These are phyloP conservation scores for Bombus balteatus DNA, from an alignment of 1,140 invertebrate genomes.

Conservation along the genomic window DNA sequence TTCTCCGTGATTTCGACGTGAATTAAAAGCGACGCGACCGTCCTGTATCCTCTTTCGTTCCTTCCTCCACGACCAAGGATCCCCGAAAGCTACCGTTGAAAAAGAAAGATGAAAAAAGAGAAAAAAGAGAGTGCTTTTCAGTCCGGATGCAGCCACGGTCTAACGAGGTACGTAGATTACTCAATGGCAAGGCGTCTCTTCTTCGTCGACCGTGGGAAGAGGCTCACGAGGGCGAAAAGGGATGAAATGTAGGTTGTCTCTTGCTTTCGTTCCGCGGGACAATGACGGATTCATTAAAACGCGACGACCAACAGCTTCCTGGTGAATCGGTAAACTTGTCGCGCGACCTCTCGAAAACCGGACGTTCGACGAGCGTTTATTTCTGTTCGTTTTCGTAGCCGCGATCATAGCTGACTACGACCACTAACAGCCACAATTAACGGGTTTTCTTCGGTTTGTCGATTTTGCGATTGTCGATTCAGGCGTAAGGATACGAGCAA, in stretches of 20 bases:
- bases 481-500: background rate
- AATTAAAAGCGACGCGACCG: background rate
- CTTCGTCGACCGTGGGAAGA: conserved; percentile 30
- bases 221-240: conserved; percentile 23
- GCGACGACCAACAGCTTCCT: background rate
- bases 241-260: conserved; percentile 63
- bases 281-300: conserved; percentile 29
- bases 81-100: conserved; percentile 23
- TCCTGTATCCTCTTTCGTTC: background rate
- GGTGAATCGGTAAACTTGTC: background rate
- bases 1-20: background rate
- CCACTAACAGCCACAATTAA: too few species aligned
- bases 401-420: background rate
- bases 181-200: conserved; percentile 62
- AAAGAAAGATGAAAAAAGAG: background rate
- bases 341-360: background rate
- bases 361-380: background rate
- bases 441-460: background rate
- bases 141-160: conserved; percentile 55
- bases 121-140: conserved; percentile 55
- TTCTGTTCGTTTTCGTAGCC: background rate
- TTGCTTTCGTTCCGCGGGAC: conserved; percentile 29
- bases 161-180: conserved; percentile 68
- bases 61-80: conserved; percentile 13
- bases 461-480: background rate